These are phyloP conservation scores for Oreochromis grahami DNA, from an alignment of 2,797 vertebrate species.

Conservation along the genomic window DNA sequence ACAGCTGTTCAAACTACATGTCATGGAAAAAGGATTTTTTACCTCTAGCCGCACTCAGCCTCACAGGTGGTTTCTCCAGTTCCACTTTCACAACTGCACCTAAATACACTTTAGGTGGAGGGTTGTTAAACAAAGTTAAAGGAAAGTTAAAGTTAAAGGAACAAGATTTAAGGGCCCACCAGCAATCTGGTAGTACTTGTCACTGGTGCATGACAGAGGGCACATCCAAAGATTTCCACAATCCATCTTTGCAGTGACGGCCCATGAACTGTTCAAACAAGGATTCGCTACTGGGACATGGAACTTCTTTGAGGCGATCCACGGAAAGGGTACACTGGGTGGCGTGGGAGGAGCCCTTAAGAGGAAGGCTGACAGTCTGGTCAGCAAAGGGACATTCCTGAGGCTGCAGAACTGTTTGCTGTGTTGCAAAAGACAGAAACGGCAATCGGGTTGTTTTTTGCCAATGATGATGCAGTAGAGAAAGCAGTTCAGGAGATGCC, in stretches of 20 bases:
- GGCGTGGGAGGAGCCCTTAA: neutral
- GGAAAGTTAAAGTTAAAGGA: neutral
- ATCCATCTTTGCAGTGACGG: neutral
- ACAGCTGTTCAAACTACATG: neutral
- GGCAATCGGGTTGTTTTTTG: neutral
- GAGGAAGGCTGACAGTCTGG: neutral
- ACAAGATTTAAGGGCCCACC: neutral
- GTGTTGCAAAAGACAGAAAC: neutral
- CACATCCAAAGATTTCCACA: rapidly evolving
- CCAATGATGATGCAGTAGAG: neutral
- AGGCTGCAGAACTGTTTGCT: neutral
- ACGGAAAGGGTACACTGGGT: neutral
- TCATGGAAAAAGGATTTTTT: neutral
- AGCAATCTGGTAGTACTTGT: neutral
- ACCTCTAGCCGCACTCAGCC: neutral
- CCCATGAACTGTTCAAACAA: neutral
- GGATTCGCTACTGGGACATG: neutral
- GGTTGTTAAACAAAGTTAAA: neutral
- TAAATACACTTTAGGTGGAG: neutral
- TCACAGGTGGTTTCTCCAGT: neutral
- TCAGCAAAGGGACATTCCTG: neutral
- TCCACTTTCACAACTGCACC: neutral
- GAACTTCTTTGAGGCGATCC: neutral
- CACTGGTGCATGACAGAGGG: neutral
- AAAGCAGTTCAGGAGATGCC: neutral